Percentiles rank a stretch among this genome's conserved stretches.
These are phyloP conservation scores for Halichoerus grypus DNA, from an alignment of 2,113 vertebrate genomes.

Conservation along the genomic window DNA sequence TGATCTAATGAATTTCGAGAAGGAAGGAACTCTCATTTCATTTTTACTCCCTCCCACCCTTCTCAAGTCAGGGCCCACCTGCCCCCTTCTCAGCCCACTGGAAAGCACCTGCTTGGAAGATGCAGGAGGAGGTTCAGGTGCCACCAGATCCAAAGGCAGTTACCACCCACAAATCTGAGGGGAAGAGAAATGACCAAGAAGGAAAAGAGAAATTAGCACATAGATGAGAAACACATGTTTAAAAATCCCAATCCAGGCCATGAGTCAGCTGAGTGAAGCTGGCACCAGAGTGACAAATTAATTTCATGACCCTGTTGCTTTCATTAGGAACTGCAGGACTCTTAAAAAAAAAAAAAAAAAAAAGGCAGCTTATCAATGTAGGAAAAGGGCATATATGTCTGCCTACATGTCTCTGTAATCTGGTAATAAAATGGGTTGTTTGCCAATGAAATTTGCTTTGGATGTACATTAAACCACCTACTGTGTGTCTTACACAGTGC, in stretches of 20 bases:
- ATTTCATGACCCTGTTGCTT: slow-evolving; percentile 83
- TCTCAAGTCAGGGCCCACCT: background rate
- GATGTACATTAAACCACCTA: background rate
- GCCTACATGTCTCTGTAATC: background rate
- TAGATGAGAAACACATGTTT: slow-evolving; percentile 82
- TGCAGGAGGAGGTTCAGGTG: slow-evolving; percentile 40
- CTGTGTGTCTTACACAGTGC: background rate
- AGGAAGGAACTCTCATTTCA: slow-evolving; percentile 37
- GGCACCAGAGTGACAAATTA: slow-evolving; percentile 82
- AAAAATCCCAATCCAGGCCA: slow-evolving; percentile 81
- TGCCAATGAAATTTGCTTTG: background rate
- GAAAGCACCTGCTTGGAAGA: background rate
- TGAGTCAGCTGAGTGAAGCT: slow-evolving; percentile 78
- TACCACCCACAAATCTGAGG: background rate
- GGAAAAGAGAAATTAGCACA: slow-evolving; percentile 79
- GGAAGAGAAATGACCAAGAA: slow-evolving; percentile 62
- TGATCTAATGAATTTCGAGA: background rate
- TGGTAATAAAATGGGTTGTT: background rate
- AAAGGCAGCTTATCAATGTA: background rate
- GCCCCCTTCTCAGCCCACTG: background rate
- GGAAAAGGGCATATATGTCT: background rate
- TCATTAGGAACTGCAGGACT: slow-evolving; percentile 77
- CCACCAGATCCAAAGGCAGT: slow-evolving; percentile 54
- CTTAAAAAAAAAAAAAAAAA: slow-evolving; percentile 71
- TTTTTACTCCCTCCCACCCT: background rate